Base-by-base conservation (phyloP, 30 jellyfish, hydroid and myxozoan species). In the Hydractinia echinata region DNA sequence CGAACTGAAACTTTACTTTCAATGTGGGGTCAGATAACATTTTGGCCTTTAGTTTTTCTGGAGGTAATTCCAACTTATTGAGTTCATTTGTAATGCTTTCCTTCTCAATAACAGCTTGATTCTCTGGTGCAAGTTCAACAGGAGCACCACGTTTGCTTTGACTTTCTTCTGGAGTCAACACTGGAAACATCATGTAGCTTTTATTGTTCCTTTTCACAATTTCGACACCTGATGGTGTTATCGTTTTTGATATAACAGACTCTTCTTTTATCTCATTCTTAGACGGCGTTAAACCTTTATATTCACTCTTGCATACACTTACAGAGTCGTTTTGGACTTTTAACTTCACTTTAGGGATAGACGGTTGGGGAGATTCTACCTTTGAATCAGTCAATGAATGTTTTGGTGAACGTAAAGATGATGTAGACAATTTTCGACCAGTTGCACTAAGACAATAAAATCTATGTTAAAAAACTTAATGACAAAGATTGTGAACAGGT, bases 161-260 rank as follows among this genome's bases (percentile, higher is more conserved):
- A 7, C 19, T 64, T n/a, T 64, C 74, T 6, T 64, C 39, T 5
- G 61, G 72, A 77, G 85, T 54, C 58, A 61, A 60, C 0, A 77
- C 15, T 16, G 85, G 85, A 77, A 77, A 77, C 85, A 77, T 52
- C 8, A 77, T 64, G 66, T 77, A 77, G 3, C 76, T 64, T 44
- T 77, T 60, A 77, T 30, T 62, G 4, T 77, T 77, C 73, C 60
- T 77, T 60, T 54, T 77, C 44, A 77, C 66, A 77, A 60, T 77
- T 11, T 49, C 77, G 3, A 55, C 85, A 77, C 73, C 58, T 18
- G 60, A 64, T 64, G 51, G 19, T 64, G 19, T 64, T n/a, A 64
- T 64, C 2, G 19, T 64, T 7, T 64, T 7, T 7, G 74, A 13
- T 51, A 64, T 64, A 11, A 16, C 15, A 44, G 74, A 64, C 74